Conservation (phyloP, 1,140 invertebrate genomes). For the Ooceraea biroi region DNA sequence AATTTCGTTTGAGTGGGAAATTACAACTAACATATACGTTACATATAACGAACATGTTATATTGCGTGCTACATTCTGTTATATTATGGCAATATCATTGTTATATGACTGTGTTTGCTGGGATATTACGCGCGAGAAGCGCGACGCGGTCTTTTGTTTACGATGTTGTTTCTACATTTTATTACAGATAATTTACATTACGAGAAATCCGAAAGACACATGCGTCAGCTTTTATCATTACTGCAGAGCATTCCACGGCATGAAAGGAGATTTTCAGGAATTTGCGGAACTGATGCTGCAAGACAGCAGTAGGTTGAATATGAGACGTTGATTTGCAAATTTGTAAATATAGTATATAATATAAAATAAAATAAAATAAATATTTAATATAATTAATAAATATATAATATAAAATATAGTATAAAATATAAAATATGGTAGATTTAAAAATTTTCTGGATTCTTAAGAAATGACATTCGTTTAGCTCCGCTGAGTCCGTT, state of each 20-base stretch:
- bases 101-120: no score
- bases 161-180: conserved; percentile 68
- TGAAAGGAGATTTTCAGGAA: conserved; percentile 92
- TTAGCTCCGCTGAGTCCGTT: conserved; percentile 89
- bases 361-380: no score
- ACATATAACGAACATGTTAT: no score
- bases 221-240: conserved; percentile 97
- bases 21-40: no score
- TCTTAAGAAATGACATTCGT: conserved; percentile 25
- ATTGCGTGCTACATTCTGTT: no score
- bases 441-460: conserved; percentile 19
- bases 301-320: conserved; percentile 86
- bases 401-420: no score
- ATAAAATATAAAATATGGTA: conserved; percentile 5
- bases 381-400: no score
- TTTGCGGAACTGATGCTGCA: conserved; percentile 93
- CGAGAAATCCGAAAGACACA: conserved; percentile 97
- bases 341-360: neutral
- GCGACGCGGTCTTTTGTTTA: neutral
- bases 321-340: neutral
- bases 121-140: neutral
- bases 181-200: conserved; percentile 95
- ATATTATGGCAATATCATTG: no score
- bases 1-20: no score
- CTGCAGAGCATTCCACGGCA: conserved; percentile 89